These are phyloP conservation scores for Lepidurus couesii DNA, from an alignment of 1,140 invertebrate species.

Conservation along the genomic window DNA sequence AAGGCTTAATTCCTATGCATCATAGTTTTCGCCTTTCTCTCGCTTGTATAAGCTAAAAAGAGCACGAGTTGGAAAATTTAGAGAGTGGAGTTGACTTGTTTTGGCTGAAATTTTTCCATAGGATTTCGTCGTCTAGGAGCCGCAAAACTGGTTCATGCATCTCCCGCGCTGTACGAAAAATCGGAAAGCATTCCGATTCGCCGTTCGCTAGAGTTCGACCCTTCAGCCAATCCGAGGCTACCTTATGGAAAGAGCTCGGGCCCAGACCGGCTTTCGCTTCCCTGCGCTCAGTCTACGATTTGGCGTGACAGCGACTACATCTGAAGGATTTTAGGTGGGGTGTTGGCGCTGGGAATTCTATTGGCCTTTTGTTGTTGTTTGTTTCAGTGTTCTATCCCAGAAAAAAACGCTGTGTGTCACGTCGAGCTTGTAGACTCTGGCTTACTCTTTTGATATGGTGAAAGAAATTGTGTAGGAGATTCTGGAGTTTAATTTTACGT, in stretches of 20 bases:
- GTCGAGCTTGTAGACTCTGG: background rate
- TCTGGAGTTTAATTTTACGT: background rate
- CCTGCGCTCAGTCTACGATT: background rate
- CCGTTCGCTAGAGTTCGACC: no score
- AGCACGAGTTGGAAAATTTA: no score
- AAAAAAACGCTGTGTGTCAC: background rate
- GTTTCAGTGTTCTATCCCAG: background rate
- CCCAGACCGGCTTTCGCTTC: background rate
- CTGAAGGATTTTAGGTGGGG: background rate
- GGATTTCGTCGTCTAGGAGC: no score
- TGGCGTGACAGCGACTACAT: constrained; percentile 3
- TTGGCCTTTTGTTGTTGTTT: background rate
- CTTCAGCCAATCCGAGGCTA: no score
- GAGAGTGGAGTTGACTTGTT: no score
- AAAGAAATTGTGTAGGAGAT: no score
- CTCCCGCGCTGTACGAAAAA: no score
- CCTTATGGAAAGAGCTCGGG: background rate
- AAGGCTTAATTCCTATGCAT: constrained; percentile 5
- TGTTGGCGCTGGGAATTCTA: constrained; percentile 5
- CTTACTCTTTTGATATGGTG: background rate
- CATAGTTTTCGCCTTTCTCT: constrained; percentile 10
- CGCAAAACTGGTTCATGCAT: no score
- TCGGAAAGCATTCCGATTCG: no score
- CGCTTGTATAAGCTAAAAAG: background rate
- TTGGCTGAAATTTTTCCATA: no score